Conservation (phyloP, 1,140 invertebrate genomes). For the Bombus turneri region DNA sequence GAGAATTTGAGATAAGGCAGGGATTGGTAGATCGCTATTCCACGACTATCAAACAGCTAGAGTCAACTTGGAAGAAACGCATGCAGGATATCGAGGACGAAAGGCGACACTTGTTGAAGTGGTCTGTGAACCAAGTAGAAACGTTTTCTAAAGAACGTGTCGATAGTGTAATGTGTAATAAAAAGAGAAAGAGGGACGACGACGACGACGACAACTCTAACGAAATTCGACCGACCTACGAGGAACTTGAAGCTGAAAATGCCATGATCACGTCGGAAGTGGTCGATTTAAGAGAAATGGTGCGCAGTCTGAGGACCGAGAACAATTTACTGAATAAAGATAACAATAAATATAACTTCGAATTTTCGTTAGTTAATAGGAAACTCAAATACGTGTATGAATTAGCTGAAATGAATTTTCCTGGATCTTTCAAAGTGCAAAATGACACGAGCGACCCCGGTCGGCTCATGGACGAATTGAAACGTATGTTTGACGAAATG, state of each 20-base stretch:
- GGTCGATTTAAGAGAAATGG: constrained; percentile 39
- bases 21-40: constrained; percentile 70
- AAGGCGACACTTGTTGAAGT: constrained; percentile 65
- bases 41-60: constrained; percentile 65
- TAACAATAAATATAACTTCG: constrained; percentile 65
- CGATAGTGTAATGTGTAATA: constrained; percentile 53
- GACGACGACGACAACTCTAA: constrained; percentile 51
- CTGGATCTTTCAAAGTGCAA: background rate
- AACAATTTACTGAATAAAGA: constrained; percentile 57
- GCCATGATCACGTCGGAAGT: constrained; percentile 55
- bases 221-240: constrained; percentile 14
- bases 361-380: constrained; percentile 57
- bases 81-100: constrained; percentile 65
- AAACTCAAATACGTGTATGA: constrained; percentile 29
- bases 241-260: constrained; percentile 61
- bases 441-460: background rate
- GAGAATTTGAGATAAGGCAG: constrained; percentile 71
- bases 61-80: constrained; percentile 69
- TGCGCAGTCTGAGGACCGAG: constrained; percentile 62
- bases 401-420: background rate
- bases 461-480: background rate
- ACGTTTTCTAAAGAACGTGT: constrained; percentile 71
- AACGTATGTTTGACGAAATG: constrained; percentile 38
- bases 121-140: constrained; percentile 68
- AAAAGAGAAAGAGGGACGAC: constrained; percentile 64